Evolutionary conservation across 2,888 invertebrate species (phyloP).

Genomic region (Heliconius charithonia): DNA sequence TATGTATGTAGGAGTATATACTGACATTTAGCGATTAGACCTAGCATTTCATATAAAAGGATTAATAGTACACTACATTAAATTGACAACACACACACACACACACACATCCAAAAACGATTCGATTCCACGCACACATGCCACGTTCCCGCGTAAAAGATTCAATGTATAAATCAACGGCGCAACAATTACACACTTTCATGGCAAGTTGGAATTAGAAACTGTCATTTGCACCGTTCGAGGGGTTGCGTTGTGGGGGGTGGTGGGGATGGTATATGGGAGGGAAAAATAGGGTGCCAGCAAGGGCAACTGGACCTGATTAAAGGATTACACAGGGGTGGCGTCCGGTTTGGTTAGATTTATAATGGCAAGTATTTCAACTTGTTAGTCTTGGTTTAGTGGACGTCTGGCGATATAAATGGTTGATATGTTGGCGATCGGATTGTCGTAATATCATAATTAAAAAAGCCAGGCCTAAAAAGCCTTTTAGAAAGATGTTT

Average conservation of each 20-base stretch:
- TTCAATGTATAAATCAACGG: constrained; percentile 82
- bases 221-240: constrained; percentile 85
- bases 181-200: constrained; percentile 85
- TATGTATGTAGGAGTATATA: too few species aligned
- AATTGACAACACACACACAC: constrained; percentile 56
- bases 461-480: too few species aligned
- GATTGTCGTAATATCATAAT: not conserved
- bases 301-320: constrained; percentile 82
- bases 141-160: constrained; percentile 72
- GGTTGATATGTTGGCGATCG: not conserved
- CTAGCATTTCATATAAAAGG: constrained; percentile 25
- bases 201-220: constrained; percentile 85
- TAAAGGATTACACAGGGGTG: constrained; percentile 82
- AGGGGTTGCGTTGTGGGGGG: constrained; percentile 62
- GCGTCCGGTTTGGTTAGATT: constrained; percentile 82
- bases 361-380: constrained; percentile 81
- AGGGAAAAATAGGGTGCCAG: constrained; percentile 81
- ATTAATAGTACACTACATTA: constrained; percentile 43
- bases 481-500: too few species aligned
- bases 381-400: constrained; percentile 70
- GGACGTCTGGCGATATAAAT: constrained; percentile 39
- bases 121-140: constrained; percentile 47
- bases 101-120: constrained; percentile 54
- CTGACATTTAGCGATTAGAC: constrained; percentile 22
- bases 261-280: constrained; percentile 62